Evolutionary conservation across 2,888 invertebrate genomes (phyloP).

Genomic region (Caenorhabditis doughertyi): DNA sequence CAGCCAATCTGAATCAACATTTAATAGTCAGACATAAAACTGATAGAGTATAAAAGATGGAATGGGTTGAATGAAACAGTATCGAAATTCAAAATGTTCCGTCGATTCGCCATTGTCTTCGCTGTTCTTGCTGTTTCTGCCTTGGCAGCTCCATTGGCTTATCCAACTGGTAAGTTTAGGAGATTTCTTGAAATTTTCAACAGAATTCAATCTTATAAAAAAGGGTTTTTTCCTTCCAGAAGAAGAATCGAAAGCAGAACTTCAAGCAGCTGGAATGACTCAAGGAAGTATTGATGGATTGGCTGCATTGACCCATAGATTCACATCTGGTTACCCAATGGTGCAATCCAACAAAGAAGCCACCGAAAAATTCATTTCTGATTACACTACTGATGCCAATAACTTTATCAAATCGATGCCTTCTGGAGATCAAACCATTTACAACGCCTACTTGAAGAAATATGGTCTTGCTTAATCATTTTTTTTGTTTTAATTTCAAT

Average conservation of each 20-base stretch:
- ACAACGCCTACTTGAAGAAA: conserved; percentile 16
- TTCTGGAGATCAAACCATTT: conserved; percentile 15
- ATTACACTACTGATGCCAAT: conserved; percentile 4
- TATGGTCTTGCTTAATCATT: conserved; percentile 16
- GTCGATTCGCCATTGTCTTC: neutral
- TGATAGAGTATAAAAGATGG: neutral
- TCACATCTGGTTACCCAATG: conserved; percentile 9
- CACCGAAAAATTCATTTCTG: conserved; percentile 11
- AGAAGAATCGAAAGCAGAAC: conserved; percentile 7
- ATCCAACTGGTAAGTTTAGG: conserved; percentile 18
- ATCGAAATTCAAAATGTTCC: conserved; percentile 19
- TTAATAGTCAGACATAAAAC: neutral
- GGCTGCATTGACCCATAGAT: conserved; percentile 14
- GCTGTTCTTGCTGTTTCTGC: neutral
- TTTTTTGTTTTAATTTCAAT: neutral
- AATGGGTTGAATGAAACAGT: neutral
- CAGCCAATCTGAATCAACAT: neutral
- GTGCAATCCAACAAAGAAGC: conserved; percentile 23
- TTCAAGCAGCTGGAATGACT: conserved; percentile 31
- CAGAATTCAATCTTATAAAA: neutral
- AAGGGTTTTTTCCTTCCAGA: neutral
- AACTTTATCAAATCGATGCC: conserved; percentile 33
- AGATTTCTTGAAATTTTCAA: neutral
- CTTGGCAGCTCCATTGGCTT: neutral
- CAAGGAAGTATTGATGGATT: conserved; percentile 34